Percentiles rank a stretch among this genome's conserved stretches.
Conservation (phyloP, 2,797 vertebrate genomes). For the Coregonus sp. region DNA sequence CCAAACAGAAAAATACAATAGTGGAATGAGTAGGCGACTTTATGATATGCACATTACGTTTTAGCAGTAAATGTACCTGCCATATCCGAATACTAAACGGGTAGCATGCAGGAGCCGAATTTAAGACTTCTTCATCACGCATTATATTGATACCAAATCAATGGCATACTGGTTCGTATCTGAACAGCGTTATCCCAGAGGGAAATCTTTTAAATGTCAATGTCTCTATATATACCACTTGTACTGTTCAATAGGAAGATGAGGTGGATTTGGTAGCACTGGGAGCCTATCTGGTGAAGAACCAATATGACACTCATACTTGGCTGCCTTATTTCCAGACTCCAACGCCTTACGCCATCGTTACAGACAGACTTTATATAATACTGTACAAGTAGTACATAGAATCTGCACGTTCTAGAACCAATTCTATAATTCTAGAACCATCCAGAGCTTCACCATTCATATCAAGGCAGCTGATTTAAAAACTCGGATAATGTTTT, state of each 20-base stretch:
- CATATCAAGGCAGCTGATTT: constrained; percentile 20
- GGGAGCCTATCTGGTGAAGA: constrained; percentile 54
- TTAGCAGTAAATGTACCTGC: constrained; percentile 67
- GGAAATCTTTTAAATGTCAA: constrained; percentile 60
- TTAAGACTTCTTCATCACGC: constrained; percentile 76
- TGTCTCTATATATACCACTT: constrained; percentile 63
- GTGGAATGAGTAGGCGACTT: constrained; percentile 54
- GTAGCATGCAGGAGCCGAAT: constrained; percentile 78
- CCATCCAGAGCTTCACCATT: constrained; percentile 29
- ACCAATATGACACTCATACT: constrained; percentile 45
- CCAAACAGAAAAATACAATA: constrained; percentile 46
- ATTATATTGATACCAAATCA: constrained; percentile 73
- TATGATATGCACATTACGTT: constrained; percentile 40
- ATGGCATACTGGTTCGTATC: constrained; percentile 66
- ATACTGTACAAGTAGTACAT: constrained; percentile 39
- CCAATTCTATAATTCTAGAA: constrained; percentile 53
- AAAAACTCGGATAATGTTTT: not conserved
- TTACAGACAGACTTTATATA: constrained; percentile 70
- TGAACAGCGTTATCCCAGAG: constrained; percentile 63
- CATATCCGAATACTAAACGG: constrained; percentile 74
- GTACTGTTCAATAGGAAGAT: constrained; percentile 76
- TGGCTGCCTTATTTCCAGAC: constrained; percentile 80
- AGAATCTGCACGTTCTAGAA: constrained; percentile 54
- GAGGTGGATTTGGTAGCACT: constrained; percentile 58
- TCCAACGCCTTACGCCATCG: constrained; percentile 77